phyloP scores from a whole-genome alignment of 2,113 vertebrate genomes.

The Notothenia rossii region DNA sequence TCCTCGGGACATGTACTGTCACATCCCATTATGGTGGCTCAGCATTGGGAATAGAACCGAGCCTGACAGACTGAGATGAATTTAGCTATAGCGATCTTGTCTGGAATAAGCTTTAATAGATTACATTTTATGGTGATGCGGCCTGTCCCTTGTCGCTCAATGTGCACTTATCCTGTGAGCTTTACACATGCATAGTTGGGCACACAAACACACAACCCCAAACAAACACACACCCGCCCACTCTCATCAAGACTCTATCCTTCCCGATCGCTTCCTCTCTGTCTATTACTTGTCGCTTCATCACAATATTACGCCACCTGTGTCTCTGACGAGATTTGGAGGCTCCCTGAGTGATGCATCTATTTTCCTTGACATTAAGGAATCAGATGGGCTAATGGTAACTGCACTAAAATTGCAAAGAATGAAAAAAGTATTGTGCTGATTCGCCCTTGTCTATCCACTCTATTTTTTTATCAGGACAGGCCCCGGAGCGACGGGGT shows the following conservation, averaged over 20 bases:
- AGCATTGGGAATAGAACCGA: slow-evolving; percentile 51
- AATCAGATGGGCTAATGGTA: slow-evolving; percentile 59
- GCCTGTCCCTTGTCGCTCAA: slow-evolving; percentile 66
- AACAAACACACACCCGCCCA: slow-evolving; percentile 43
- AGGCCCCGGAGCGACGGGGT: slow-evolving; percentile 36
- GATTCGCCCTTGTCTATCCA: slow-evolving; percentile 48
- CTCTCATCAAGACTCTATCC: slow-evolving; percentile 52
- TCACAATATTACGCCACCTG: slow-evolving; percentile 48
- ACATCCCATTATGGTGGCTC: slow-evolving; percentile 72
- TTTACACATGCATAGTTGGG: slow-evolving; percentile 26
- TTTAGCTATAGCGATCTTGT: slow-evolving; percentile 76
- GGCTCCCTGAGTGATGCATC: slow-evolving; percentile 42
- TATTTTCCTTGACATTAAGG: slow-evolving; percentile 55
- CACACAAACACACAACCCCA: slow-evolving; percentile 46
- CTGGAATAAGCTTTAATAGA: slow-evolving; percentile 78
- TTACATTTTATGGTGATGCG: slow-evolving; percentile 76
- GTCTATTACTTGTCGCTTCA: slow-evolving; percentile 56
- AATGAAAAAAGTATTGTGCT: slow-evolving; percentile 48
- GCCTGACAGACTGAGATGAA: slow-evolving; percentile 73
- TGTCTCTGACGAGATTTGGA: slow-evolving; percentile 57
- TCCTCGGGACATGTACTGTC: slow-evolving; percentile 71
- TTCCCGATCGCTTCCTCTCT: slow-evolving; percentile 28
- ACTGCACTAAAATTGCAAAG: slow-evolving; percentile 39
- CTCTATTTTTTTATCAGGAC: slow-evolving; percentile 65
- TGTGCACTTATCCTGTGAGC: slow-evolving; percentile 62